Conservation (phyloP, 2,113 vertebrate species). For the Actenoides lindsayi region DNA sequence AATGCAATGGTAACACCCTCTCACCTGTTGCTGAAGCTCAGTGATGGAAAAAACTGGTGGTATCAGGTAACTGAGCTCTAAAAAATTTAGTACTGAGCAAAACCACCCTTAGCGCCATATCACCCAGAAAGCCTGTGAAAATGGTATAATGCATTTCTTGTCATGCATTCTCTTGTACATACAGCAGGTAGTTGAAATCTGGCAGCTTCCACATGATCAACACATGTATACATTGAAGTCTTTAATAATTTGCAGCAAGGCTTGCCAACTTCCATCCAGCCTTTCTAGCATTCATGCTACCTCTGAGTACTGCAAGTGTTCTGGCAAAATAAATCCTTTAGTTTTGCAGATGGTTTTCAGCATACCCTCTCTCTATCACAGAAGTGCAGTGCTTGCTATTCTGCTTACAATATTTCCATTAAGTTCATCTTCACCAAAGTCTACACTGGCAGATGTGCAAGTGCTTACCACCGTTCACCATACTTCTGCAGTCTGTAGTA, state of each 20-base stretch:
- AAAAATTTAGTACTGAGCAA: not conserved
- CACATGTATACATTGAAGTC: not conserved
- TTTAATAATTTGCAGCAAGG: not conserved
- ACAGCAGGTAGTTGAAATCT: not conserved
- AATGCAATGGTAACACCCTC: rapidly evolving
- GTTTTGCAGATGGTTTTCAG: not conserved
- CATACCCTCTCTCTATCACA: not conserved
- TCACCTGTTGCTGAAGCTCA: not conserved
- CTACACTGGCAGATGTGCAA: not conserved
- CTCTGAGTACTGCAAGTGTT: not conserved
- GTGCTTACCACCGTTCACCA: not conserved
- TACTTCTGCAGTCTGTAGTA: not conserved
- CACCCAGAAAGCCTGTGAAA: not conserved
- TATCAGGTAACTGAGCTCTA: not conserved
- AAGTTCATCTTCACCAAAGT: not conserved
- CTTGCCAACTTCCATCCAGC: not conserved
- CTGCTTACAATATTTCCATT: not conserved
- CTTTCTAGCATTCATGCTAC: not conserved
- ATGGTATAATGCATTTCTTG: not conserved
- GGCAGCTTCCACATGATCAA: not conserved
- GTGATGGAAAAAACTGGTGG: not conserved
- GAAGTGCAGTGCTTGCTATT: not conserved
- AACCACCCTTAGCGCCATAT: rapidly evolving
- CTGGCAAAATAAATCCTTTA: not conserved
- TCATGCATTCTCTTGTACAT: not conserved